phyloP scores from a whole-genome alignment of 2,113 vertebrate species.

The Mystacornis crossleyi region DNA sequence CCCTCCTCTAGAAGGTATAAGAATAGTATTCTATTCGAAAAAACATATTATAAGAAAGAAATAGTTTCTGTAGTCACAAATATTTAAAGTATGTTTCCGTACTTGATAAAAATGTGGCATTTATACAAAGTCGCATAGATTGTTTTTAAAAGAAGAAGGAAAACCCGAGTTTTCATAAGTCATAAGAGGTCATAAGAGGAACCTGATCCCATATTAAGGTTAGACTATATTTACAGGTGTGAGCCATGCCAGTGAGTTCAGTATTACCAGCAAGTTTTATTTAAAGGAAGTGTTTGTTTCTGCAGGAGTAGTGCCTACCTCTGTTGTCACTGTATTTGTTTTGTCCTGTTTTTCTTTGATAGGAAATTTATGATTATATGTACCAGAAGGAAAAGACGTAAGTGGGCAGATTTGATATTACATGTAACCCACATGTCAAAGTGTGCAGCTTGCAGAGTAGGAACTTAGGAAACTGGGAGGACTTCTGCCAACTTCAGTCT shows the following conservation, averaged over 20 bases:
- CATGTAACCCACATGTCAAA: background rate
- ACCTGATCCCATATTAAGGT: background rate
- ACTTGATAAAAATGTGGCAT: background rate
- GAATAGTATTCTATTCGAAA: background rate
- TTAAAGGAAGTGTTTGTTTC: background rate
- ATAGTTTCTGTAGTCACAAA: background rate
- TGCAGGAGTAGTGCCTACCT: background rate
- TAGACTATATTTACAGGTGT: background rate
- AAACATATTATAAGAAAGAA: background rate
- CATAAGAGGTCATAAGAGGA: background rate
- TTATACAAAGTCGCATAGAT: background rate
- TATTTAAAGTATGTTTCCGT: background rate
- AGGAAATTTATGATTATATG: background rate
- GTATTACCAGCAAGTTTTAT: background rate
- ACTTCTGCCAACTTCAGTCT: background rate
- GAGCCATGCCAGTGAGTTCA: background rate
- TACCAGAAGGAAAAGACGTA: background rate
- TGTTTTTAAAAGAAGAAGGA: background rate
- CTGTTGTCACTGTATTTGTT: background rate
- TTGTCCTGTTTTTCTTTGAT: background rate
- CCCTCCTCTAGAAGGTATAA: background rate
- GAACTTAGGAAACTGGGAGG: background rate
- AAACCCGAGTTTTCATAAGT: too few species aligned
- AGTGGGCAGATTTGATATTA: background rate
- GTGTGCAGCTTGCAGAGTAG: background rate